Conservation (phyloP, 2,797 vertebrate species). For the Sylvia borin region DNA sequence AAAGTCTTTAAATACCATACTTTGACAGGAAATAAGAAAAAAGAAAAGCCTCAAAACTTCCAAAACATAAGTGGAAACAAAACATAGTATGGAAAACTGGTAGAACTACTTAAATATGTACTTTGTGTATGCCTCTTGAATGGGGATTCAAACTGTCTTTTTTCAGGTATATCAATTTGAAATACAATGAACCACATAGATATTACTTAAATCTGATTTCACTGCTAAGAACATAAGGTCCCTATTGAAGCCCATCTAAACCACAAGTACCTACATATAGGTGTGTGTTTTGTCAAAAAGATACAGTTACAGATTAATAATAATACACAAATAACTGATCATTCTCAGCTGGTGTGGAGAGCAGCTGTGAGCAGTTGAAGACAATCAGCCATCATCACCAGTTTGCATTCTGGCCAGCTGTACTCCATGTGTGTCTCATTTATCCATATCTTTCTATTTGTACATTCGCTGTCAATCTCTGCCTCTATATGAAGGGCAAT, state of each 20-base stretch:
- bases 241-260: neutral
- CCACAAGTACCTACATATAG: fast-evolving
- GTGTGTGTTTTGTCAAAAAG: neutral
- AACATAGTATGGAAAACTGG: neutral
- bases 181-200: neutral
- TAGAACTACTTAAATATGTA: neutral
- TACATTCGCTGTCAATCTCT: neutral
- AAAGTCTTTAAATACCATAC: neutral
- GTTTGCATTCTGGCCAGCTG: neutral
- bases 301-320: neutral
- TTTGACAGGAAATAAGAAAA: neutral
- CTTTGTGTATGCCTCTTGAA: neutral
- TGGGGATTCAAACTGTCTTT: neutral
- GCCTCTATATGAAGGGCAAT: neutral
- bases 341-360: neutral
- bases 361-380: neutral
- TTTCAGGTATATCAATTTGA: neutral
- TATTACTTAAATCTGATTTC: neutral
- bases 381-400: neutral
- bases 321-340: neutral
- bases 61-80: neutral
- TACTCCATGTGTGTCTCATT: neutral
- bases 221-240: neutral
- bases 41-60: neutral
- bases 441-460: neutral